Conservation (phyloP, 2,888 invertebrate genomes). For the Pyrrhia umbra region DNA sequence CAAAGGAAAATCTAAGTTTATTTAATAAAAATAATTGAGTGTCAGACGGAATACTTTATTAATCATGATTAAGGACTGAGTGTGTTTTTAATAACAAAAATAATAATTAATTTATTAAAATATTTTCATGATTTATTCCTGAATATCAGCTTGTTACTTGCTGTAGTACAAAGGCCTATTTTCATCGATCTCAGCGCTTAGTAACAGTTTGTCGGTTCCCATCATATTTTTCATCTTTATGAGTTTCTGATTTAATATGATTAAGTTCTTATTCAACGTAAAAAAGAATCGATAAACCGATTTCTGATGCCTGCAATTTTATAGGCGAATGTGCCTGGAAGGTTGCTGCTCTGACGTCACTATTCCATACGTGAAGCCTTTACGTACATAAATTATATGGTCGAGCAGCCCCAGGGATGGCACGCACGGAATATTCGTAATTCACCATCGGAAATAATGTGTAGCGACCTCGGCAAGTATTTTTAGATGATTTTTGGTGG, state of each 20-base stretch:
- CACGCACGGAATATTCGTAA: constrained; percentile 46
- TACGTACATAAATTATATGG: constrained; percentile 42
- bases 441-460: constrained; percentile 56
- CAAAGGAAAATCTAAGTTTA: constrained; percentile 37
- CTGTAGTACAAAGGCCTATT: no score
- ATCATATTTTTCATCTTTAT: no score
- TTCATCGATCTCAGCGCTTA: no score
- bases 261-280: no score
- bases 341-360: constrained; percentile 17
- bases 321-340: background rate
- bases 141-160: no score
- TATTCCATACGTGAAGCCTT: constrained; percentile 7
- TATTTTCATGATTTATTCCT: no score
- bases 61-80: background rate
- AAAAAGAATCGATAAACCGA: no score
- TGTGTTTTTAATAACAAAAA: background rate
- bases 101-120: background rate
- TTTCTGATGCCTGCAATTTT: constrained; percentile 10
- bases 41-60: constrained; percentile 13
- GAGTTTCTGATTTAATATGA: no score
- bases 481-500: constrained; percentile 34
- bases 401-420: constrained; percentile 42
- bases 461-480: constrained; percentile 31
- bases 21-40: constrained; percentile 21
- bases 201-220: no score